Conservation (phyloP, 53 echinoderm and acorn worm species). For the Stichopus horrens region DNA sequence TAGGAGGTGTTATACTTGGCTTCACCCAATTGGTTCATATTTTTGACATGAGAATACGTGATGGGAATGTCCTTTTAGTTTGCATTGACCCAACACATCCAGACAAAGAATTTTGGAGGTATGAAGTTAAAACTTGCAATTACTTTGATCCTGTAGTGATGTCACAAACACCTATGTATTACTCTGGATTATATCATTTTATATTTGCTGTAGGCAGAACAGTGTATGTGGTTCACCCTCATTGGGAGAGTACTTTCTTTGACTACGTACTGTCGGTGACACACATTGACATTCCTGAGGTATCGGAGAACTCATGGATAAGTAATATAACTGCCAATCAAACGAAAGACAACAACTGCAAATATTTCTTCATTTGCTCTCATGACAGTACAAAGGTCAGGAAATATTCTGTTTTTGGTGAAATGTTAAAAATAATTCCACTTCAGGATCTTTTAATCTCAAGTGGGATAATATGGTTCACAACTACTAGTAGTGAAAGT, state of each 20-base stretch:
- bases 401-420: neutral
- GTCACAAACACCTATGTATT: neutral
- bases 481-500: neutral
- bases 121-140: neutral
- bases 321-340: neutral
- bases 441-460: neutral
- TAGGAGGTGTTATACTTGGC: conserved; percentile 3
- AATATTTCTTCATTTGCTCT: neutral
- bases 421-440: neutral
- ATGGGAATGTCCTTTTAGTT: neutral
- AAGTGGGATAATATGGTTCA: neutral
- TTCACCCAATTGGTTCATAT: neutral
- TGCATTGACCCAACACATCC: neutral
- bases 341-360: neutral
- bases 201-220: conserved; percentile 14
- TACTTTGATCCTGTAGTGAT: neutral
- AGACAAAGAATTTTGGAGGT: neutral
- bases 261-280: neutral
- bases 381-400: neutral
- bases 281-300: neutral
- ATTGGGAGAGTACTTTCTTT: neutral
- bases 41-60: neutral
- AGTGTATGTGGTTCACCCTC: neutral
- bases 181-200: neutral
- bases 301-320: conserved; percentile 1